These are phyloP conservation scores for Caenorhabditis drosophilae DNA, from an alignment of 2,888 invertebrate species.

Conservation along the genomic window DNA sequence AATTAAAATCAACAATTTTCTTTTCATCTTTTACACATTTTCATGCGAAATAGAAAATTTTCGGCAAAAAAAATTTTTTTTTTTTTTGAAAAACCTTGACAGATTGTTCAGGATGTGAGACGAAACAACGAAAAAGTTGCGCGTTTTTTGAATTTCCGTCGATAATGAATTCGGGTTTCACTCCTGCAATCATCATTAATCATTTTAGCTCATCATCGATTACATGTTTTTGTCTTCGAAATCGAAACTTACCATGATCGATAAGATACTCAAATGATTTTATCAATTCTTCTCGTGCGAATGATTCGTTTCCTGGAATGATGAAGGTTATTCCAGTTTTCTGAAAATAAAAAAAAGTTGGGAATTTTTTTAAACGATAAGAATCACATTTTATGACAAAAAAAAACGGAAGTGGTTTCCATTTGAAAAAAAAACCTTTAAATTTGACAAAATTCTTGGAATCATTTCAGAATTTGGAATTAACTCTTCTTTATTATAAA, in stretches of 20 bases:
- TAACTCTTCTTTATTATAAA: not conserved
- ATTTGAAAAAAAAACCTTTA: not conserved
- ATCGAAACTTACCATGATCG: not conserved
- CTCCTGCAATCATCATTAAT: constrained; percentile 30
- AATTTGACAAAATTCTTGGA: not conserved
- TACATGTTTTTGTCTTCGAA: not conserved
- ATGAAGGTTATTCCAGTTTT: constrained; percentile 17
- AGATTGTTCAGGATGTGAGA: constrained; percentile 34
- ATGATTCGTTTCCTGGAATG: constrained; percentile 24
- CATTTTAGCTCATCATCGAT: not conserved
- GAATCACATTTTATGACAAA: not conserved
- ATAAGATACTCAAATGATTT: constrained; percentile 14
- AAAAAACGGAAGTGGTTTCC: too few species aligned
- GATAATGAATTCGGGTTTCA: constrained; percentile 46
- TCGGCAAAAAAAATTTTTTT: too few species aligned
- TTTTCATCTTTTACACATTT: too few species aligned
- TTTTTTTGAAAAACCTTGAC: too few species aligned
- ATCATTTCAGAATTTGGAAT: not conserved
- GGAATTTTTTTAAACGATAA: not conserved
- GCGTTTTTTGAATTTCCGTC: constrained; percentile 45
- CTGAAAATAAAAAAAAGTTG: constrained; percentile 7
- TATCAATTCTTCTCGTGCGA: constrained; percentile 18
- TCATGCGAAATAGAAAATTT: too few species aligned
- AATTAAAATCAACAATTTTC: too few species aligned
- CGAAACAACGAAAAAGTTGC: constrained; percentile 42